Conservation (phyloP, 2,113 vertebrate genomes). For the Peromyscus californicus region DNA sequence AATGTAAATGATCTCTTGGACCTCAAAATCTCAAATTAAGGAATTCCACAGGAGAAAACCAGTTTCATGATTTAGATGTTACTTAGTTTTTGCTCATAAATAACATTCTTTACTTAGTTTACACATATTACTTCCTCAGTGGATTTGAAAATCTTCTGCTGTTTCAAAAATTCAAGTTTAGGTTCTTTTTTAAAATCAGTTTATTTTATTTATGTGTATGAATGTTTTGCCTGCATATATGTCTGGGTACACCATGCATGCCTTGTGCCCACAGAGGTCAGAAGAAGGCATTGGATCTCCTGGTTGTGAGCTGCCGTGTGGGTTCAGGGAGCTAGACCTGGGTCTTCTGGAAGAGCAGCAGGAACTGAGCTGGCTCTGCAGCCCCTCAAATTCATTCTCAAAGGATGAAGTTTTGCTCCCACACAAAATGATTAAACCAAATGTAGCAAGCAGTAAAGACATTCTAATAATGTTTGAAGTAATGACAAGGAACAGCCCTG, state of each 20-base stretch:
- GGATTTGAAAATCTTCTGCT: conserved; percentile 10
- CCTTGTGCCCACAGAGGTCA: not conserved
- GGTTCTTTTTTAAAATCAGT: not conserved
- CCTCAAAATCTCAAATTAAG: not conserved
- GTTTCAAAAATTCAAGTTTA: conserved; percentile 11
- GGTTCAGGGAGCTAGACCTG: not conserved
- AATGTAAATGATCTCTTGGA: not conserved
- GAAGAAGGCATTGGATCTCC: not conserved
- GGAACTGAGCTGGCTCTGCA: not conserved
- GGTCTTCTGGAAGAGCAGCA: not conserved
- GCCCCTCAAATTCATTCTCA: not conserved
- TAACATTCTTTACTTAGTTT: not conserved
- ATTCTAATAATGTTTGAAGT: conserved; percentile 45
- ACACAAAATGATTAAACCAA: not conserved
- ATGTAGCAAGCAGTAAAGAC: not conserved
- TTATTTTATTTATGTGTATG: not conserved
- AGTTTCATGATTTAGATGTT: conserved; percentile 7
- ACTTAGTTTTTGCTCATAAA: conserved; percentile 4
- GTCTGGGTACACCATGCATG: not conserved
- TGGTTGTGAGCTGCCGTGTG: not conserved
- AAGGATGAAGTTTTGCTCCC: not conserved
- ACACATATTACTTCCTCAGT: not conserved
- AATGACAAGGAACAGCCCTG: not conserved
- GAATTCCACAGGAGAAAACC: not conserved
- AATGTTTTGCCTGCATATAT: not conserved